A percentile compares a stretch with the other conserved stretches of the same genome.
Conservation (phyloP, 2,888 invertebrate species). For the Agrilus biguttatus region DNA sequence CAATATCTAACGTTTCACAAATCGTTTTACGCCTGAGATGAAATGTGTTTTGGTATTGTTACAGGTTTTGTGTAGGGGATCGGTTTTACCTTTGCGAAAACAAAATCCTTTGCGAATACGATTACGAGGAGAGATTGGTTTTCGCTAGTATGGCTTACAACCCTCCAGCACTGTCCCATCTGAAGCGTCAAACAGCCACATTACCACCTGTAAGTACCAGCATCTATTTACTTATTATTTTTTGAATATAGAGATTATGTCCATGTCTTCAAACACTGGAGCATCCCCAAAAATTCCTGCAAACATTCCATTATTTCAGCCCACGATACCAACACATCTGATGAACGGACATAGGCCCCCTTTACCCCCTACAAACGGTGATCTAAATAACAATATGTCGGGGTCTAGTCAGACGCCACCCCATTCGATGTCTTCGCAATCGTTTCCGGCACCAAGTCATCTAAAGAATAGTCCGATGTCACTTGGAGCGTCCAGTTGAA, state of each 20-base stretch:
- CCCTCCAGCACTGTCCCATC: constrained; percentile 66
- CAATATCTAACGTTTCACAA: too few relatives aligned
- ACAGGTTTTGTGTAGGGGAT: constrained; percentile 89
- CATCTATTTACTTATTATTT: not conserved
- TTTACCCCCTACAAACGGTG: constrained; percentile 35
- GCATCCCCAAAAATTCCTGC: constrained; percentile 3
- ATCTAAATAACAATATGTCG: constrained; percentile 56
- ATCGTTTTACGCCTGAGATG: too few relatives aligned
- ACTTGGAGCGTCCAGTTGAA: constrained; percentile 51
- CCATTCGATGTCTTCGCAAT: constrained; percentile 30
- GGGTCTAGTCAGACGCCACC: constrained; percentile 30
- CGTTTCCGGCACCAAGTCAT: constrained; percentile 37
- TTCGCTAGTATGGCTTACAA: constrained; percentile 81
- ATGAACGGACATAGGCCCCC: constrained; percentile 38
- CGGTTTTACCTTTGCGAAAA: constrained; percentile 87
- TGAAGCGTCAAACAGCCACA: constrained; percentile 53
- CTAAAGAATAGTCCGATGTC: constrained; percentile 34
- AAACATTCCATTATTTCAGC: constrained; percentile 19
- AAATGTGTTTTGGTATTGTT: constrained; percentile 15
- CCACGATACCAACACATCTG: constrained; percentile 28
- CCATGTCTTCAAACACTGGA: constrained; percentile 1
- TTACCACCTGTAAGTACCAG: constrained; percentile 43
- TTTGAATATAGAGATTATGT: not conserved
- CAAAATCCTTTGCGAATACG: constrained; percentile 87
- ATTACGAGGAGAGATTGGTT: constrained; percentile 82